Evolutionary conservation across 2,113 vertebrate genomes (phyloP).

Genomic region (Hemiscyllium ocellatum): DNA sequence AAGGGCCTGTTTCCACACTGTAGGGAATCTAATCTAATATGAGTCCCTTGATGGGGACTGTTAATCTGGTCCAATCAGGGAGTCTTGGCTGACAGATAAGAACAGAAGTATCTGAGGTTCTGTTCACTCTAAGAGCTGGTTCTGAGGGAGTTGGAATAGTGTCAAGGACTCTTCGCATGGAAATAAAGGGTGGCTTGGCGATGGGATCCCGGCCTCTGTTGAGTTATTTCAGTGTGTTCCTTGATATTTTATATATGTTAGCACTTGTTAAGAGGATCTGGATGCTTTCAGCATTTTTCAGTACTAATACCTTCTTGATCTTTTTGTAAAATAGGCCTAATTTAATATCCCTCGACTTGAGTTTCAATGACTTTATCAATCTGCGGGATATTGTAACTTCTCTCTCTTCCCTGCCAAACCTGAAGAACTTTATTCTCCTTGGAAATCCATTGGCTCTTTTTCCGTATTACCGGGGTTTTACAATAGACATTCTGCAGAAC

Average conservation of each 20-base stretch:
- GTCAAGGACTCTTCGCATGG: no score
- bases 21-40: no score
- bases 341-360: constrained; percentile 76
- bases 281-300: not conserved
- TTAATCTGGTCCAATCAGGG: no score
- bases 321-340: constrained; percentile 59
- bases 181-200: no score
- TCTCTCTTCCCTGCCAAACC: constrained; percentile 53
- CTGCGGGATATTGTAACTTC: constrained; percentile 54
- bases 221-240: no score
- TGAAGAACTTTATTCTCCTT: constrained; percentile 64
- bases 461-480: constrained; percentile 66
- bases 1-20: no score
- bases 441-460: constrained; percentile 72
- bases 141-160: no score
- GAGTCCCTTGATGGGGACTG: no score
- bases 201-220: no score
- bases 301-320: not conserved
- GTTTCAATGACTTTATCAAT: constrained; percentile 65
- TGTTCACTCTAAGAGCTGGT: no score
- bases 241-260: not conserved
- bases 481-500: constrained; percentile 62
- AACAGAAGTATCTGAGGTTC: no score
- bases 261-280: not conserved
- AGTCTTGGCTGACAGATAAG: no score